Evolutionary conservation across 30 jellyfish, hydroid and myxozoan genomes (phyloP), one percentile per base, ranked within the genome.

Genomic region (Pelagia noctiluca): DNA sequence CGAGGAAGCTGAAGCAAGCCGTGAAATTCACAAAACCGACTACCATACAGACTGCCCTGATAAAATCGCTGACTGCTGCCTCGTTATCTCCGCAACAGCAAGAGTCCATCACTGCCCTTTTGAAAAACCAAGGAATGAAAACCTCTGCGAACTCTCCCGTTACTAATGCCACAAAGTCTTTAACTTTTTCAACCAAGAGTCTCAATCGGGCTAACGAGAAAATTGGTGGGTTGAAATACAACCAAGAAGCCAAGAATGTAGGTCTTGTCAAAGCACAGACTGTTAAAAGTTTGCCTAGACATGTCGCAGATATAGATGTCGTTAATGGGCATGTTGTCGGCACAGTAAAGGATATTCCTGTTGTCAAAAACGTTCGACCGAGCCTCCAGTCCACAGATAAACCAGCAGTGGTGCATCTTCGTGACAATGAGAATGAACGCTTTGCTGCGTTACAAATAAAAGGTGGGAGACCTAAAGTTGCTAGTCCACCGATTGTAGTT

Each of bases 61-160:
- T 82, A 1, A 64, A 70, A 50, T 82, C 92, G 0, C 71, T 82
- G 50, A 34, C 86, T 18, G 38, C 85, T 16, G 86, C 82, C 13
- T 21, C 92, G 26, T 61, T 82, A n/a, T 82, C 92, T 8, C 49
- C 84, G 30, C 54, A 82, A 71, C 92, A 82, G 76, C 74, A 82
- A 47, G 92, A 82, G 53, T 82, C 92, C 2, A 68, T 82, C 21
- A 50, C 92, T 5, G 25, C 54, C 35, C 35, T 68, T 24, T 86
- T 82, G 2, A 82, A 82, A 26, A 82, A 30, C 26, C 21, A 25
- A 3, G 68, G 26, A 19, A 52, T 30, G 26, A 52, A 52, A 30
- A 52, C 16, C n/a, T n/a, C n/a, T n/a, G n/a, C n/a, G n/a, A n/a
- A n/a, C n/a, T n/a, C n/a, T n/a, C n/a, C n/a, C n/a, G n/a, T n/a